phyloP scores from a whole-genome alignment of 2,113 vertebrate genomes.

The Sebastes fasciatus region DNA sequence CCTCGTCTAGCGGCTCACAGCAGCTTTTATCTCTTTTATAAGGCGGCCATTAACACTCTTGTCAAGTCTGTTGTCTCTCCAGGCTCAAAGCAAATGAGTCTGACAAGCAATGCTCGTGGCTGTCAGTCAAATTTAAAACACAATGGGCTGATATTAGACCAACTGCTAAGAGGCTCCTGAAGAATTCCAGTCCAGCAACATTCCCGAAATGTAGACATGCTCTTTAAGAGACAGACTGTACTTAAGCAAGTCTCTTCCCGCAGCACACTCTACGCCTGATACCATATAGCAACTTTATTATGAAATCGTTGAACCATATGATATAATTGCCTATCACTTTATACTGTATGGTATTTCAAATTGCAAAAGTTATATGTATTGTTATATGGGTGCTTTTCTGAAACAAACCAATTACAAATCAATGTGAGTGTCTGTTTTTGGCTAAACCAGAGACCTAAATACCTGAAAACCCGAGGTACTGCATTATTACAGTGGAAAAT shows the following conservation, averaged over 20 bases:
- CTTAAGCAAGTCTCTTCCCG: background rate
- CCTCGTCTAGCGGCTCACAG: conserved; percentile 12
- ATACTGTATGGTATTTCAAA: background rate
- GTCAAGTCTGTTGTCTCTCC: conserved; percentile 48
- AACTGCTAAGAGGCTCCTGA: conserved; percentile 33
- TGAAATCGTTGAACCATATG: background rate
- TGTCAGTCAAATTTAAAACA: conserved; percentile 70
- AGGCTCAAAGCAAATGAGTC: conserved; percentile 31
- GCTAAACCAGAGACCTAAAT: background rate
- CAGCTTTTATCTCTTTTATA: conserved; percentile 56
- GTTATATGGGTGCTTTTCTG: background rate
- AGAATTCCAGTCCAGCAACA: conserved; percentile 67
- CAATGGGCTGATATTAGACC: conserved; percentile 51
- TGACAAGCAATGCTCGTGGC: conserved; percentile 54
- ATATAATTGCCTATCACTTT: background rate
- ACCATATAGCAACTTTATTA: background rate
- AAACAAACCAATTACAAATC: background rate
- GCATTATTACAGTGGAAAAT: background rate
- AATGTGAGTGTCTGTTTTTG: background rate
- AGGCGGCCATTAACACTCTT: conserved; percentile 47
- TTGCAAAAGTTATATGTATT: background rate
- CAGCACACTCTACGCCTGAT: background rate
- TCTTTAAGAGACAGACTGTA: background rate
- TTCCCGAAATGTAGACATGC: conserved; percentile 40
- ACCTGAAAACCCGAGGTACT: background rate